These are phyloP conservation scores for Diprion similis DNA, from an alignment of 1,140 invertebrate genomes.

Conservation along the genomic window DNA sequence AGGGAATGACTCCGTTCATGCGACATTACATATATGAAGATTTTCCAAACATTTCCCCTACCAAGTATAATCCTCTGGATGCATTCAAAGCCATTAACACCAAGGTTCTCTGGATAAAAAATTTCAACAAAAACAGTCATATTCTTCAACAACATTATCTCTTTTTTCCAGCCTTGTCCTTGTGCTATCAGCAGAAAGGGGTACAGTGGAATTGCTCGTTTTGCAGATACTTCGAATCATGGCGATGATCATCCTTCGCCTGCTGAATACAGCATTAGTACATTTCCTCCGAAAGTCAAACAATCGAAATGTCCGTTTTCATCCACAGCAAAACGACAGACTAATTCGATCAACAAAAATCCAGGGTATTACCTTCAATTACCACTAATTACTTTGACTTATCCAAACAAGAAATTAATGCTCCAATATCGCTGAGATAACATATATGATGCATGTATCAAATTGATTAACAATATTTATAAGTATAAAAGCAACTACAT, in stretches of 20 bases:
- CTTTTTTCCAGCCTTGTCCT: constrained; percentile 36
- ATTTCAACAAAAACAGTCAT: background rate
- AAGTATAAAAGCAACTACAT: background rate
- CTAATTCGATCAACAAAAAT: constrained; percentile 30
- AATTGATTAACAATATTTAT: background rate
- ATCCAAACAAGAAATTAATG: constrained; percentile 19
- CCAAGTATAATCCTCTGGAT: constrained; percentile 40
- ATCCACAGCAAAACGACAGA: constrained; percentile 32
- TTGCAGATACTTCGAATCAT: constrained; percentile 17
- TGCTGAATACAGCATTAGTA: constrained; percentile 33
- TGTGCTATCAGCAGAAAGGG: constrained; percentile 48
- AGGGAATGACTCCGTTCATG: constrained; percentile 45
- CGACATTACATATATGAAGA: constrained; percentile 40
- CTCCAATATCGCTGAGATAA: constrained; percentile 8
- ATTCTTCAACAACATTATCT: constrained; percentile 8
- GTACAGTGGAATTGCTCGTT: constrained; percentile 45
- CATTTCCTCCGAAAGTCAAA: constrained; percentile 26
- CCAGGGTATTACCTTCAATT: constrained; percentile 42
- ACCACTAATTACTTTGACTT: constrained; percentile 11
- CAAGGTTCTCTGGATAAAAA: constrained; percentile 35
- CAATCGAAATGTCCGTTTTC: constrained; percentile 38
- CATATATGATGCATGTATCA: no score
- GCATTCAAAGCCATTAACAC: constrained; percentile 41
- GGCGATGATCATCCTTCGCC: constrained; percentile 42
- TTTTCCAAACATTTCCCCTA: constrained; percentile 41